These are phyloP conservation scores for Protonibea diacanthus DNA, from an alignment of 2,797 vertebrate genomes.

Conservation along the genomic window DNA sequence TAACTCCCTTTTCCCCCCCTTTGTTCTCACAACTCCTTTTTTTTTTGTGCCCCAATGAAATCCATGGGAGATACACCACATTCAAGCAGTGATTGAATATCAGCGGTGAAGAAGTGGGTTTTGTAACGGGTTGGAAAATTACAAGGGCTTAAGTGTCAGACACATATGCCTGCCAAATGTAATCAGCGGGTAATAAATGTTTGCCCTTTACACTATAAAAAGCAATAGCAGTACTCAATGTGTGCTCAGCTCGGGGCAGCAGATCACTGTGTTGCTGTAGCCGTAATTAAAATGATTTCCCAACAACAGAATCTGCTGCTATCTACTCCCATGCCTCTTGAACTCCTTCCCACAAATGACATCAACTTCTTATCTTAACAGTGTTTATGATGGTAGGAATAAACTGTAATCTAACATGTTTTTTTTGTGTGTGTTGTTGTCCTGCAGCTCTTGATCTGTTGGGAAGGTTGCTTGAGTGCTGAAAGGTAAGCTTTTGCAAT, in stretches of 20 bases:
- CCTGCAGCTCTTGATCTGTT: slow-evolving; percentile 79
- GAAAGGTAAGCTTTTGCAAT: slow-evolving; percentile 79
- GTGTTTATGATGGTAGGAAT: slow-evolving; percentile 7
- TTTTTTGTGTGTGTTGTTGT: slow-evolving; percentile 27
- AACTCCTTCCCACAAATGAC: slow-evolving; percentile 42
- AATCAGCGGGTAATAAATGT: slow-evolving; percentile 80
- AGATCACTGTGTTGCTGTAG: slow-evolving; percentile 44
- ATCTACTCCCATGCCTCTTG: slow-evolving; percentile 31
- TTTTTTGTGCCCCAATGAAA: slow-evolving; percentile 53
- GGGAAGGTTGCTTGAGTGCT: slow-evolving; percentile 79
- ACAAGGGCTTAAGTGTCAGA: slow-evolving; percentile 76
- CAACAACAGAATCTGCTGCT: slow-evolving; percentile 30
- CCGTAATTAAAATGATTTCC: slow-evolving; percentile 61
- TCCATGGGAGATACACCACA: slow-evolving; percentile 60
- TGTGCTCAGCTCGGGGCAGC: slow-evolving; percentile 56
- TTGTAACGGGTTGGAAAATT: slow-evolving; percentile 69
- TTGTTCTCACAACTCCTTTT: slow-evolving; percentile 60
- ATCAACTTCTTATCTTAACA: slow-evolving; percentile 27
- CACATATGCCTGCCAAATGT: slow-evolving; percentile 80
- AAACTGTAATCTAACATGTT: slow-evolving; percentile 35
- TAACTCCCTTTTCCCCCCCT: slow-evolving; percentile 31
- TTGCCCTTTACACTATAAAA: slow-evolving; percentile 79
- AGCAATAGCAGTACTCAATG: slow-evolving; percentile 57
- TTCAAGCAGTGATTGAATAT: slow-evolving; percentile 68
- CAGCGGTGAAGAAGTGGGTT: slow-evolving; percentile 49